Base-by-base conservation (phyloP, 2,113 vertebrate genomes). In the Rhizomys pruinosus region DNA sequence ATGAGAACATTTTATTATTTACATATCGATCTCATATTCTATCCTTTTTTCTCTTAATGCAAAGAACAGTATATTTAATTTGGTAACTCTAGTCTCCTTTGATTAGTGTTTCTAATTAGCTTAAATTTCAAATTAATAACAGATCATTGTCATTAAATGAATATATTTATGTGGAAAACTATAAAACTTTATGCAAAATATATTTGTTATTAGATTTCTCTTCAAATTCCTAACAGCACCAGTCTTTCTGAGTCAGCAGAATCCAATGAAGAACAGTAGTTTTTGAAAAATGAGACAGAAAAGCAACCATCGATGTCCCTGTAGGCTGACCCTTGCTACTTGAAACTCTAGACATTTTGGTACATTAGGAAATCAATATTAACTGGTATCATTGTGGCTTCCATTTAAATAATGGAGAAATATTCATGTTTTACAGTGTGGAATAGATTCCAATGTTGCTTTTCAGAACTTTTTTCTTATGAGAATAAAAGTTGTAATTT, bases 101-200 rank as follows among this genome's bases (percentile, higher is more conserved):
- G 82, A 76, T 79, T 79, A 44, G 55, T 63, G 37, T 47, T 85
- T 90, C 7, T 85, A 88, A 96, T 16, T 82, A 82, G 78, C 4
- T 91, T 92, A 7, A 87, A 63, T 16, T 91, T 88, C 59, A 88
- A 23, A 94, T 80, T 86, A 82, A 55, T 81, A 91, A 44, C 79
- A 47, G 17, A 86, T 84, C 37, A 88, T 29, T 66, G 7, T 74
- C 3, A 81, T n/a, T 76, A 68, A 87, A 29, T 92, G 47, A 59
- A 61, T 68, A 42, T 82, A 19, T 52, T 85, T 86, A 44, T 78
- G 5, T 71, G 42, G 10, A 71, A 34, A 86, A 64, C 32, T 68
- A 92, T 42, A 29, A 74, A 11, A 80, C 2, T 8, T 57, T 7
- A n/a, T 71, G 29, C 16, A 89, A 92, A 94, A 29, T 68, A 66